These are phyloP conservation scores for Callopanchax toddi DNA, from an alignment of 2,113 vertebrate genomes.

Conservation along the genomic window DNA sequence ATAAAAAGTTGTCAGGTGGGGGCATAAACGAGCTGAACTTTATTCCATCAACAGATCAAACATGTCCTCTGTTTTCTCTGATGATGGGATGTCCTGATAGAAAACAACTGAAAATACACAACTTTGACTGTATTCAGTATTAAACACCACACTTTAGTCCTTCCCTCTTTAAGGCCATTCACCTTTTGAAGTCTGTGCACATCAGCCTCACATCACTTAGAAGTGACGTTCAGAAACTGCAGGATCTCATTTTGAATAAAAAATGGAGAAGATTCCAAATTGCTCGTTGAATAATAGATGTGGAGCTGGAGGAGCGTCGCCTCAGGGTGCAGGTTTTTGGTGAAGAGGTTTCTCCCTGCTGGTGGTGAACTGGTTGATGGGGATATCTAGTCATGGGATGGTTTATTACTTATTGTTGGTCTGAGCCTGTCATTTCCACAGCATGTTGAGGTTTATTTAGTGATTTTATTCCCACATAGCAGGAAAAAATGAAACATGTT, in stretches of 20 bases:
- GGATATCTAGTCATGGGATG: neutral
- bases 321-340: neutral
- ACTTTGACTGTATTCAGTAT: neutral
- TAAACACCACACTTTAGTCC: neutral
- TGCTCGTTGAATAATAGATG: conserved; percentile 52
- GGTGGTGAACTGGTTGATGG: conserved; percentile 4
- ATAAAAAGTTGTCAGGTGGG: too few species aligned
- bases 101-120: neutral
- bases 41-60: too few species aligned
- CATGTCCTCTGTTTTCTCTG: too few species aligned
- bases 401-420: neutral
- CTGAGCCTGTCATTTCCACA: neutral
- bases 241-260: conserved; percentile 33
- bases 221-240: conserved; percentile 22
- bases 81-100: neutral
- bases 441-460: too few species aligned
- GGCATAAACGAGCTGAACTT: too few species aligned
- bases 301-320: neutral
- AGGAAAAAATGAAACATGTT: too few species aligned
- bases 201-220: conserved; percentile 5
- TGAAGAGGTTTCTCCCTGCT: neutral
- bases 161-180: neutral
- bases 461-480: too few species aligned
- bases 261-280: conserved; percentile 37
- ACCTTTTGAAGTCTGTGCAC: conserved; percentile 2